Evolutionary conservation across 2,888 invertebrate genomes (phyloP), one percentile per base, ranked within the genome.

Genomic region (Dilophus febrilis): DNA sequence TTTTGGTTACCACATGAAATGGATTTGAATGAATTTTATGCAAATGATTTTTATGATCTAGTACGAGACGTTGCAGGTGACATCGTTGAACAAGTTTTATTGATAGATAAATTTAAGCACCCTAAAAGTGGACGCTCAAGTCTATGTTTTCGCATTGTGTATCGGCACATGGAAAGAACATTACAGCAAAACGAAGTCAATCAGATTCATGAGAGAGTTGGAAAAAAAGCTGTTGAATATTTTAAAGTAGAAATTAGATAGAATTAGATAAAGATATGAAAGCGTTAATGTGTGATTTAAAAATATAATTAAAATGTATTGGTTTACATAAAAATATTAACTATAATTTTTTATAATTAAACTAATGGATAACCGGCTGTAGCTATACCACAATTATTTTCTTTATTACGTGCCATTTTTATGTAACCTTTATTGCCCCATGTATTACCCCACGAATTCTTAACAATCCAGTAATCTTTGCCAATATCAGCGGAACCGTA

Each of bases 21-120:
- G 2, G 65, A 66, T 3, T 50, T 69, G 17, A 66, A 68, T 5
- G 58, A 67, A n/a, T 88, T 77, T 58, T 70, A 69, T n/a, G 64
- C 70, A 37, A 85, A 86, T 60, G 88, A 91, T 64, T 88, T 91
- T 56, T 94, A 90, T 59, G 95, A 97, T 58, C 58, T 97, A 45
- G 92, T 87, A 1, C 71, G 97, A 46, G 74, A 74, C 46, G 60
- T 90, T 38, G 95, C 85, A 2, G 91, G 88, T 1, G 92, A 95
- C 62, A 64, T 85, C n/a, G 72, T 98, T 35, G 98, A 98, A 64
- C 92, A 90, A 72, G 86, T 91, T 6, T 65, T 68, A 45, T 61
- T 91, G 8, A 72, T 86, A 38, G 98, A 98, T 60, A 74, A 80
- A 51, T 99, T 88, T 58, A 64, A 66, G 37, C 82, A 95, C 65